Evolutionary conservation across 1,140 invertebrate genomes (phyloP), one percentile per base, ranked within the genome.

Genomic region (Drosophila pachea): DNA sequence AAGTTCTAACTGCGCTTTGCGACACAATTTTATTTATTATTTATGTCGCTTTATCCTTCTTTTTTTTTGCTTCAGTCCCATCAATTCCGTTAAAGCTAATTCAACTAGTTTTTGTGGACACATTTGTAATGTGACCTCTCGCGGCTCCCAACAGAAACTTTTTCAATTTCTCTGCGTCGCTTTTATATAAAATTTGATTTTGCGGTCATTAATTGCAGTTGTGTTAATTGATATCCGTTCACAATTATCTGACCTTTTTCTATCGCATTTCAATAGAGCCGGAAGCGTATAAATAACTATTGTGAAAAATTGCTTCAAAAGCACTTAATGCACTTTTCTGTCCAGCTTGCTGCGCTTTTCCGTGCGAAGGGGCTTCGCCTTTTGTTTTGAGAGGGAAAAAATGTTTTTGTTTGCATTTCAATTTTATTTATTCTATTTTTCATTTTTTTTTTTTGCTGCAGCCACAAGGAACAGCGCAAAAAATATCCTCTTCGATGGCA

Each of bases 401-500:
- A 22, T 22, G 22, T 22, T 75, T 36, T 59, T 76, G 74, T 59
- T 76, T 65, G 70, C 64, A 52, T 66, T 71, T 16, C 4, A 43
- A 11, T 43, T 61, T 67, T 40, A 38, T 56, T 58, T 7, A 14
- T 12, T 43, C n/a, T 2, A 14, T 43, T 43, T 43, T 43, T 42
- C 58, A 54, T 35, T n/a, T 49, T 59, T 61, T 62, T 38, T 6
- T 50, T 58, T 63, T 9, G 62, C 66, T 81, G 81, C 70, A n/a
- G n/a, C n/a, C n/a, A n/a, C n/a, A 66, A 75, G 61, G 63, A 72
- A 73, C n/a, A 47, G 61, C 40, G 42, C 49, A 58, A 68, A 52
- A 52, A 32, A 22, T 40, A 35, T 49, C 52, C 45, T 40, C 62
- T 67, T 60, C 79, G 55, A 67, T 61, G 62, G 65, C 78, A 84